These are phyloP conservation scores for Odocoileus virginianus DNA, from an alignment of 2,113 vertebrate genomes.

Conservation along the genomic window DNA sequence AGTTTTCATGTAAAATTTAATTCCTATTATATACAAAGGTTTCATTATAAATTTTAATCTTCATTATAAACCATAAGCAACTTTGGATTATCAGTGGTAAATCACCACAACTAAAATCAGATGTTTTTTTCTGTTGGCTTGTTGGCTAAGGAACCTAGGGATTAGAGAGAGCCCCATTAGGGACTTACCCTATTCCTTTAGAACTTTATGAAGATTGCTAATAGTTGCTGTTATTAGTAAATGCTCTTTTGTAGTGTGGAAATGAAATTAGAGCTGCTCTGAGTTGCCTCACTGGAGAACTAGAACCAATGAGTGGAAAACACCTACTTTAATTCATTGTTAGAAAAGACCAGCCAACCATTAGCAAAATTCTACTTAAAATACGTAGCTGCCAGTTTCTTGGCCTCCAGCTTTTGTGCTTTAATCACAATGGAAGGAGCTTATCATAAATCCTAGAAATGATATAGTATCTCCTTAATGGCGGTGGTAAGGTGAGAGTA, in stretches of 20 bases:
- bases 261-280: not conserved
- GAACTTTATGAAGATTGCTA: not conserved
- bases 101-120: not conserved
- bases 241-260: not conserved
- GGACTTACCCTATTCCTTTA: not conserved
- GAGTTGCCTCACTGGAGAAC: not conserved
- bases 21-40: not conserved
- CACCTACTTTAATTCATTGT: not conserved
- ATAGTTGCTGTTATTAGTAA: not conserved
- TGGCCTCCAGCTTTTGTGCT: not conserved
- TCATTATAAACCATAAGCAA: not conserved
- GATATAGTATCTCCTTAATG: not conserved
- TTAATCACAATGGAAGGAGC: not conserved
- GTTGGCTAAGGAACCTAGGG: not conserved
- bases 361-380: not conserved
- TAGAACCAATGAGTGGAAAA: not conserved
- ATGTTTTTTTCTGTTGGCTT: not conserved
- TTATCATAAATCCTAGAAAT: constrained; percentile 3
- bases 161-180: not conserved
- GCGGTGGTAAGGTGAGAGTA: not conserved
- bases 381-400: not conserved
- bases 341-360: not conserved
- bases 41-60: not conserved
- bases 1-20: not conserved
- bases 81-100: not conserved